A percentile compares a stretch with the other conserved stretches of the same genome.
phyloP scores from a whole-genome alignment of 2,797 vertebrate genomes.

The Pipistrellus pipistrellus region DNA sequence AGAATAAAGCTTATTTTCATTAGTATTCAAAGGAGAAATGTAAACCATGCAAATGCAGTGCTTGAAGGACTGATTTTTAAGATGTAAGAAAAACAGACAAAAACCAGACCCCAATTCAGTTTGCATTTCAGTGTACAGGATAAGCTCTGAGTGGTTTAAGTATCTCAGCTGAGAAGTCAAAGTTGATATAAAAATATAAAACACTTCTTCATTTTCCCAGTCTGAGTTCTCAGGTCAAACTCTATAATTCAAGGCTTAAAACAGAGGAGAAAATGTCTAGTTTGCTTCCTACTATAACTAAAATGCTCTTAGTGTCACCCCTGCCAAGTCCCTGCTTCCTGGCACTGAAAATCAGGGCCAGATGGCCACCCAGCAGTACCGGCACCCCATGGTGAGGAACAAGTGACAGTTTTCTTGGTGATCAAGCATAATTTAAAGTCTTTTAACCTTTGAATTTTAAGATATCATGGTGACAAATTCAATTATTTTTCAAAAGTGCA shows the following conservation, averaged over 20 bases:
- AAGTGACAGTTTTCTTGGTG: constrained; percentile 86
- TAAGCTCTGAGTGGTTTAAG: constrained; percentile 21
- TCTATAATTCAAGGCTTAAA: constrained; percentile 80
- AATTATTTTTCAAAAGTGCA: constrained; percentile 42
- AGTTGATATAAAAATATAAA: constrained; percentile 60
- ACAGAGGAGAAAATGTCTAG: constrained; percentile 77
- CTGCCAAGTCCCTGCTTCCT: constrained; percentile 83
- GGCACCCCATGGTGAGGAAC: constrained; percentile 82
- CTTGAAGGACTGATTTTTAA: constrained; percentile 31
- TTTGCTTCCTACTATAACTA: constrained; percentile 83
- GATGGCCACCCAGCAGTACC: constrained; percentile 84
- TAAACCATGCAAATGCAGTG: background rate
- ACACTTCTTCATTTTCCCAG: constrained; percentile 66
- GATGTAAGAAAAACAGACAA: background rate
- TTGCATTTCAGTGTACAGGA: background rate
- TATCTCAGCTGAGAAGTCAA: constrained; percentile 36
- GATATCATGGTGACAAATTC: constrained; percentile 49
- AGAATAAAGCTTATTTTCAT: constrained; percentile 37
- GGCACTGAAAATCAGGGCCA: constrained; percentile 83
- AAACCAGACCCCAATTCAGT: background rate
- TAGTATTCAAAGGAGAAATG: constrained; percentile 61
- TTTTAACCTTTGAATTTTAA: constrained; percentile 84
- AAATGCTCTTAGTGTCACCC: constrained; percentile 68
- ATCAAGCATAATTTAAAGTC: constrained; percentile 85
- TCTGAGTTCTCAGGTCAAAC: constrained; percentile 71